Conservation (phyloP, 2,797 vertebrate species). For the Mionectes olivaceus region DNA sequence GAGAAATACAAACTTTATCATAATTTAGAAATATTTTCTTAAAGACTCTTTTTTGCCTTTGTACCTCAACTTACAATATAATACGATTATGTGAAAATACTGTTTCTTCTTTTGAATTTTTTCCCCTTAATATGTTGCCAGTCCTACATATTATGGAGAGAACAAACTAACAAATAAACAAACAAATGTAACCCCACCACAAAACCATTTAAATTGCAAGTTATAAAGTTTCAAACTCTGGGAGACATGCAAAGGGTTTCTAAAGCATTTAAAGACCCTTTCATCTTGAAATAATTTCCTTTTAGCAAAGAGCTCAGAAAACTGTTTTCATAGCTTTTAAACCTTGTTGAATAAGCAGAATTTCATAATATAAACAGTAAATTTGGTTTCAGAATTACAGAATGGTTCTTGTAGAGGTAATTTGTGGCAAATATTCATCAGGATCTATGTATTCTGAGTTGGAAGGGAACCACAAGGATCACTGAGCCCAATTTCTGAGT, state of each 20-base stretch:
- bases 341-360: neutral
- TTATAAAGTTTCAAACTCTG: neutral
- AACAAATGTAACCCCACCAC: neutral
- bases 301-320: neutral
- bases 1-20: neutral
- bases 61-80: neutral
- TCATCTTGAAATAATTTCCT: neutral
- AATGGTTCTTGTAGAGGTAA: neutral
- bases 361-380: neutral
- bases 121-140: neutral
- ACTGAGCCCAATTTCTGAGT: neutral
- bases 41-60: neutral
- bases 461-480: neutral
- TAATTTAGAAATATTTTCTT: neutral
- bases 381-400: neutral
- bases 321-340: neutral
- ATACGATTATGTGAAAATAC: neutral
- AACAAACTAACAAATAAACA: neutral
- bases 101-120: neutral
- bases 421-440: neutral
- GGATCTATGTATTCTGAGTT: neutral
- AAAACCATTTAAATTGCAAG: neutral
- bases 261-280: neutral
- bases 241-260: neutral
- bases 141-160: neutral